A percentile compares a stretch with the other conserved stretches of the same genome.
phyloP scores from a whole-genome alignment of 2,797 vertebrate species.

The Petrocephalus schoutedeni region DNA sequence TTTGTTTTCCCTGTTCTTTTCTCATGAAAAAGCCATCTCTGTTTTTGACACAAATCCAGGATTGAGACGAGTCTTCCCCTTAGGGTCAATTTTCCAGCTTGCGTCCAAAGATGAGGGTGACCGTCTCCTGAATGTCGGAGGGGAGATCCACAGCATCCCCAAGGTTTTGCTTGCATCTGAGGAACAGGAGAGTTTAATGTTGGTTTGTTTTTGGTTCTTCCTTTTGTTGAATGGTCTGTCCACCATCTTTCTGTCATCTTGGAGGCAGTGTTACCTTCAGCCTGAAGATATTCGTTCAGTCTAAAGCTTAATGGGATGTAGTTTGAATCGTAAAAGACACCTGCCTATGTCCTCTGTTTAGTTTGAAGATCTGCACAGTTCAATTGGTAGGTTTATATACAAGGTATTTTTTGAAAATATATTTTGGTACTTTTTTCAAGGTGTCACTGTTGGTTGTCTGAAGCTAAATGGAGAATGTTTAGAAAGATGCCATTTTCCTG shows the following conservation, averaged over 20 bases:
- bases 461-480: slow-evolving; percentile 30
- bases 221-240: not conserved
- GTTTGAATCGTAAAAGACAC: not conserved
- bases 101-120: not conserved
- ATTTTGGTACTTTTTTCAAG: slow-evolving; percentile 49
- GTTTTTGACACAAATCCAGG: not conserved
- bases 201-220: not conserved
- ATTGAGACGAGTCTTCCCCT: slow-evolving; percentile 13
- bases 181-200: not conserved
- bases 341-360: not conserved
- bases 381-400: slow-evolving; percentile 46
- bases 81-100: not conserved
- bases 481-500: slow-evolving; percentile 31
- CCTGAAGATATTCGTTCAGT: not conserved
- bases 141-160: not conserved
- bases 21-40: not conserved
- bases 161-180: not conserved
- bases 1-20: slow-evolving; percentile 25
- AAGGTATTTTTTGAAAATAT: slow-evolving; percentile 45
- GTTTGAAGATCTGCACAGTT: slow-evolving; percentile 23
- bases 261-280: not conserved
- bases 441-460: slow-evolving; percentile 39
- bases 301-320: not conserved
- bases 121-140: not conserved
- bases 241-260: not conserved